Evolutionary conservation across 1,140 invertebrate genomes (phyloP).

Genomic region (Steinernema khuongi): DNA sequence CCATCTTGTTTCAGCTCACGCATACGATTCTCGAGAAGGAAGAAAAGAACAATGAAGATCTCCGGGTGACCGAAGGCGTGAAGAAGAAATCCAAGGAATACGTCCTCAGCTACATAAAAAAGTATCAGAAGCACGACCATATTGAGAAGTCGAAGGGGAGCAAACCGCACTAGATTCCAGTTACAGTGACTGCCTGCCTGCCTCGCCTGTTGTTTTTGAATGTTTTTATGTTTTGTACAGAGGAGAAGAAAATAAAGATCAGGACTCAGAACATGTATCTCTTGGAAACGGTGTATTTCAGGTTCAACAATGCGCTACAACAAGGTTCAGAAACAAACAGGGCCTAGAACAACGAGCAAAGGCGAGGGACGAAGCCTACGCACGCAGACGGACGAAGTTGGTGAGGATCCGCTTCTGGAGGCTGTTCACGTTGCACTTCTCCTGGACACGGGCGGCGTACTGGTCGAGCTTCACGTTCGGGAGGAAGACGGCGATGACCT

Average conservation of each 20-base stretch:
- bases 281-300: too few relatives aligned
- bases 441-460: background rate
- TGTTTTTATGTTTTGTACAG: too few relatives aligned
- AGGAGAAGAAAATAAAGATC: too few relatives aligned
- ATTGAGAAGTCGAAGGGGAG: background rate
- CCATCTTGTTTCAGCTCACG: background rate
- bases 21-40: background rate
- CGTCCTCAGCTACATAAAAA: background rate
- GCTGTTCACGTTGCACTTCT: background rate
- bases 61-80: background rate
- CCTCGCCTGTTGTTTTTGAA: too few relatives aligned
- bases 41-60: background rate
- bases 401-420: slow-evolving; percentile 1
- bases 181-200: too few relatives aligned
- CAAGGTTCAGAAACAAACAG: too few relatives aligned
- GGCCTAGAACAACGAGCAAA: too few relatives aligned
- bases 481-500: background rate
- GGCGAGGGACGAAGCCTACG: too few relatives aligned
- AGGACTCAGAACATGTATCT: too few relatives aligned
- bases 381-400: background rate
- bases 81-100: slow-evolving; percentile 1
- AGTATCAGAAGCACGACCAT: background rate
- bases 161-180: background rate
- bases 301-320: too few relatives aligned
- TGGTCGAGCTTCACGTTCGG: background rate